Base-by-base conservation (phyloP, 2,888 invertebrate genomes). In the Eurytoma californica region DNA sequence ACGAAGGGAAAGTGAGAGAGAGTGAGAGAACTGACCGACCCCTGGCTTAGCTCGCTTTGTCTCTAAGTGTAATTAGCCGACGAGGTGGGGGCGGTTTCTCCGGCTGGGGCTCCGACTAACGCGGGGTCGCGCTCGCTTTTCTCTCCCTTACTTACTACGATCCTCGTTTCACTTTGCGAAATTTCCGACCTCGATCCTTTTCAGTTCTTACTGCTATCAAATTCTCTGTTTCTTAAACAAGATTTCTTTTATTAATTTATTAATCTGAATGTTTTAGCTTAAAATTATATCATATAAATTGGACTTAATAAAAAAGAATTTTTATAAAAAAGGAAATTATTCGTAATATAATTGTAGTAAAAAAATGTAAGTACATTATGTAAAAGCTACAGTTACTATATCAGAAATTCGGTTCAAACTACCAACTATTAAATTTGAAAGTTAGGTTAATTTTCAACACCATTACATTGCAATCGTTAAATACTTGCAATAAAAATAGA, bases 31-130 rank as follows among this genome's bases (percentile, higher is more conserved):
- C 81, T 85, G 86, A 84, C 83, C 87, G 83, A 86, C 86, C 87
- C 86, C 86, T 83, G 84, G 86, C 85, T 86, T 86, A 86, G 86
- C 85, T 83, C 86, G 88, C 89, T 89, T 90, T 89, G 89, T 89
- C 90, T 87, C 88, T 89, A 89, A 89, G 89, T 89, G 90, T 90
- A 90, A 90, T 90, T 90, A 90, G 90, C 88, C 86, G 86, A 85
- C 87, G 86, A 87, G 86, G 87, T 86, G 85, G 87, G 86, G 88
- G 86, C 87, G 18, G 70, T 66, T 65, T 70, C 78, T 78, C 78
- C 39, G 53, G 49, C 28, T 39, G 9, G 18, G 69, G 57, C 60
- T 60, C 18, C 20, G 49, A 66, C 73, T 79, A 82, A 80, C 83
- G 86, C 83, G 86, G 86, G 63, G 63, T 18, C 47, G 47, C 63